Conservation (phyloP, 2,113 vertebrate genomes). For the Seriola dumerili region DNA sequence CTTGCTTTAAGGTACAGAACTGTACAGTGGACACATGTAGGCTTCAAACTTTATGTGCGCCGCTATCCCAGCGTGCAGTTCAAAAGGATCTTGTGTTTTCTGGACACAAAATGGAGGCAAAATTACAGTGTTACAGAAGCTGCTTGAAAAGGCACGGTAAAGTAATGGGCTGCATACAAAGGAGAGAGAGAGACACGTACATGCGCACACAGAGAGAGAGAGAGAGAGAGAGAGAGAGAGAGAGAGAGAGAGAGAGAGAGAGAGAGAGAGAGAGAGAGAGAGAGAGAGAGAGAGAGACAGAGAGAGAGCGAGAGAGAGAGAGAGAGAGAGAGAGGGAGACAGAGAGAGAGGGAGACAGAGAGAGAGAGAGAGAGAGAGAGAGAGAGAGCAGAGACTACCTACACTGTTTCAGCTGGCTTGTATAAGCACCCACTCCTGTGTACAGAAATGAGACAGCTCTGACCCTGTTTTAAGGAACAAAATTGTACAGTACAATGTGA, state of each 20-base stretch:
- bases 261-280: not conserved
- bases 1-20: not conserved
- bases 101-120: slow-evolving; percentile 28
- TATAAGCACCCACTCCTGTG: not conserved
- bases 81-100: slow-evolving; percentile 14
- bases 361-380: too few relatives aligned
- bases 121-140: slow-evolving; percentile 28
- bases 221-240: too few relatives aligned
- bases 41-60: not conserved
- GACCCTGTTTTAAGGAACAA: not conserved
- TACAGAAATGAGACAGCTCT: not conserved
- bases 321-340: not conserved
- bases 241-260: too few relatives aligned
- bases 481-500: slow-evolving; percentile 18
- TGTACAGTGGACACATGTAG: slow-evolving; percentile 14
- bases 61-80: slow-evolving; percentile 17
- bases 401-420: not conserved
- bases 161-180: not conserved
- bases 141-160: slow-evolving; percentile 1
- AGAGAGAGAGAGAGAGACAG: not conserved
- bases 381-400: not conserved
- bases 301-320: not conserved
- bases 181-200: not conserved
- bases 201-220: not conserved
- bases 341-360: not conserved